Base-by-base conservation (phyloP, 1,140 invertebrate species). In the Akabosia matsudoensis region DNA sequence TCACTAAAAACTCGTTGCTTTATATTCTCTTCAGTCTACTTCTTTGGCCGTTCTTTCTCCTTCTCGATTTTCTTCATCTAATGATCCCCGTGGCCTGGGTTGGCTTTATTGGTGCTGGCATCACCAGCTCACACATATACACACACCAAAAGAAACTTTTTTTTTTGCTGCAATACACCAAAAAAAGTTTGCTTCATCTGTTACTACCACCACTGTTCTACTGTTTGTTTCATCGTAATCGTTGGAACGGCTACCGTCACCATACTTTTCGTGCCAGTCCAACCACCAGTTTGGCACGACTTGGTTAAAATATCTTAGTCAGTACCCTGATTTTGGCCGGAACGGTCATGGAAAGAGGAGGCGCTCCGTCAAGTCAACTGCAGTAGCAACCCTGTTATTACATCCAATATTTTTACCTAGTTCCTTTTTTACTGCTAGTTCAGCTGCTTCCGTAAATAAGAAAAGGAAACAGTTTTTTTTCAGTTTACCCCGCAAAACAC, bases 311-410 rank as follows among this genome's bases (percentile, higher is more conserved):
- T 30, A 67, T 16, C 61, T 67, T 67, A 67, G 61, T 67, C 61
- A 30, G 61, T 67, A 67, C 61, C 61, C 61, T 67, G 61, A 67
- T 67, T 67, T 67, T 67, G 61, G 31, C 61, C 61, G 61, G 61
- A 67, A 67, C 31, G 61, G 61, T 67, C 61, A 67, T 67, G 61
- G 61, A 67, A 67, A 7, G 7, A 16, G 26, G 24, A 4, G 24
- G 26, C 30, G 4, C 22, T 61, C 54, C n/a, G n/a, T n/a, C n/a
- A n/a, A n/a, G 10, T n/a, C n/a, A n/a, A n/a, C n/a, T n/a, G n/a
- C n/a, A n/a, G n/a, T n/a, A n/a, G n/a, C n/a, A n/a, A n/a, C n/a
- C n/a, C n/a, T n/a, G n/a, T n/a, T n/a, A n/a, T n/a, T n/a, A n/a
- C n/a, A n/a, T n/a, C n/a, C n/a, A n/a, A n/a, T n/a, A n/a, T n/a